phyloP scores from a whole-genome alignment of 2,797 vertebrate species.

The Falco biarmicus region DNA sequence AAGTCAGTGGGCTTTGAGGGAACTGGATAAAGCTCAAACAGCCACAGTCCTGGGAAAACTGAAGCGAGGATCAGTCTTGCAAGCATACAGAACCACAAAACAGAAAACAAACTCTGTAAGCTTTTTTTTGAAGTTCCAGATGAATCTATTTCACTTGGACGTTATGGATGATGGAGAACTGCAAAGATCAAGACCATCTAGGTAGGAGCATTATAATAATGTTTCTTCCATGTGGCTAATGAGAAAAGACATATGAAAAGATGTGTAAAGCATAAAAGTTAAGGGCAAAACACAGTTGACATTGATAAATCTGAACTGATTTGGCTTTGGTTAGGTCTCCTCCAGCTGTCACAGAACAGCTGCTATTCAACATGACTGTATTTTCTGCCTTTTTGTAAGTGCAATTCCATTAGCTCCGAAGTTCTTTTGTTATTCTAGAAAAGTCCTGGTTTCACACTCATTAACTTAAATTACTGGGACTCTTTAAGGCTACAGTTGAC shows the following conservation, averaged over 20 bases:
- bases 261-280: not conserved
- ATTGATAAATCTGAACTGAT: conserved; percentile 7
- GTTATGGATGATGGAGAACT: not conserved
- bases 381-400: not conserved
- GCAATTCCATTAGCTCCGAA: not conserved
- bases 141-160: not conserved
- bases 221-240: not conserved
- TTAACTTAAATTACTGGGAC: not conserved
- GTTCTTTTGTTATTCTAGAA: not conserved
- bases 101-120: not conserved
- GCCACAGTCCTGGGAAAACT: not conserved
- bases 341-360: not conserved
- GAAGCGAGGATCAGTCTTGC: not conserved
- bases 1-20: not conserved
- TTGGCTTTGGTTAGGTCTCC: not conserved
- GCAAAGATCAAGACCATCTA: not conserved
- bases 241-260: not conserved
- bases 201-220: not conserved
- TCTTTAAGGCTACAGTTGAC: not conserved
- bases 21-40: not conserved
- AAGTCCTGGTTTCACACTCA: not conserved
- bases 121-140: not conserved
- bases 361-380: not conserved
- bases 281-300: not conserved
- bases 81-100: not conserved